phyloP scores from a whole-genome alignment of 2,888 invertebrate genomes.

The Drosophila neutralis region DNA sequence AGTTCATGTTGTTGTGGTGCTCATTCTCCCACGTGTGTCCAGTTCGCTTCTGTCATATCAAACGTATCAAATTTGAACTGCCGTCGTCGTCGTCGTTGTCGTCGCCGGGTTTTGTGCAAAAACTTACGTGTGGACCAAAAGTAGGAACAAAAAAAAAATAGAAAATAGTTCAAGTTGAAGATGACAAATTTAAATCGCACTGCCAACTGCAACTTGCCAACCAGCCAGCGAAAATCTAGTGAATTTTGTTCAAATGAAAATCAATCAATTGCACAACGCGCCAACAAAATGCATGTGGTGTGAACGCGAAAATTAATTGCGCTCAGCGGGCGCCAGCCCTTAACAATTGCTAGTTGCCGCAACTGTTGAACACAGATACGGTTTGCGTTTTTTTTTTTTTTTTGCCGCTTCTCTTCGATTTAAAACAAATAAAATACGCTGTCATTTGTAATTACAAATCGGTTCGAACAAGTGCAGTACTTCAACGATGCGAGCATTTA shows the following conservation, averaged over 20 bases:
- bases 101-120: conserved; percentile 22
- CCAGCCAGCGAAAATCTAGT: conserved; percentile 1
- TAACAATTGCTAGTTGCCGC: conserved; percentile 54
- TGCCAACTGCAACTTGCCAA: conserved; percentile 21
- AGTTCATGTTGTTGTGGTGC: conserved; percentile 14
- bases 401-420: neutral
- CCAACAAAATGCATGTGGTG: conserved; percentile 51
- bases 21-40: conserved; percentile 17
- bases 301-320: conserved; percentile 72
- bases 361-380: conserved; percentile 43
- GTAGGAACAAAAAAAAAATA: neutral
- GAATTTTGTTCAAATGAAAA: conserved; percentile 55
- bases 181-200: conserved; percentile 26
- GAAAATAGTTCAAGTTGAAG: conserved; percentile 19
- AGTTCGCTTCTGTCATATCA: conserved; percentile 18
- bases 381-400: neutral
- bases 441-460: conserved; percentile 72
- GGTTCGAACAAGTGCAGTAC: conserved; percentile 23
- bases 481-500: conserved; percentile 25
- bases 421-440: conserved; percentile 45
- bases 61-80: conserved; percentile 18
- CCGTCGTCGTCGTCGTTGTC: conserved; percentile 4
- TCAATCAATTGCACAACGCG: conserved; percentile 66
- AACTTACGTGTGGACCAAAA: conserved; percentile 14
- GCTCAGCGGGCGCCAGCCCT: conserved; percentile 53